Evolutionary conservation across 2,888 invertebrate species (phyloP).

Genomic region (Drosophila birchii): DNA sequence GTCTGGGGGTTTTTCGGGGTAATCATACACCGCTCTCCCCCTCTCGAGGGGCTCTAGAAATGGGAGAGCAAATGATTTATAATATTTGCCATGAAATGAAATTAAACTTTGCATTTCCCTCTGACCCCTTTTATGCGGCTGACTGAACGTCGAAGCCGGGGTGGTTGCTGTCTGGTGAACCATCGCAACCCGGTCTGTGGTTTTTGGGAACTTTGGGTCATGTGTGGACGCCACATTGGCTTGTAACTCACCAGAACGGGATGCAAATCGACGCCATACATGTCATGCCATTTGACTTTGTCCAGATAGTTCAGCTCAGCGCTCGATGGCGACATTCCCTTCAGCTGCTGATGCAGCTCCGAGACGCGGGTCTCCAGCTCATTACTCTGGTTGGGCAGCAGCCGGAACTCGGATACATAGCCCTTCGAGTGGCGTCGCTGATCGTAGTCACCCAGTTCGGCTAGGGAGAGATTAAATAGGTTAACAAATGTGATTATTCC

Average conservation of each 20-base stretch:
- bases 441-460: constrained; percentile 98
- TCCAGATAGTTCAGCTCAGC: constrained; percentile 98
- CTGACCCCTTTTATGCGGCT: constrained; percentile 66
- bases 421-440: constrained; percentile 93
- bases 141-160: constrained; percentile 21
- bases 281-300: constrained; percentile 99
- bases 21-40: constrained; percentile 55
- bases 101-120: constrained; percentile 74
- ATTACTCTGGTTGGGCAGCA: constrained; percentile 95
- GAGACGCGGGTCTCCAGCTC: constrained; percentile 95
- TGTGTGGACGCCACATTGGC: constrained; percentile 3
- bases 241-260: constrained; percentile 93
- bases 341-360: constrained; percentile 94
- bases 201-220: background rate
- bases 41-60: constrained; percentile 31
- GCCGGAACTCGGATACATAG: constrained; percentile 97
- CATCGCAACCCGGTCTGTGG: constrained; percentile 30
- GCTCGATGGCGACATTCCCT: constrained; percentile 90
- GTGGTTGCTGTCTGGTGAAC: constrained; percentile 29
- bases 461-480: constrained; percentile 85
- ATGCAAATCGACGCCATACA: constrained; percentile 99
- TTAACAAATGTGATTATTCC: background rate
- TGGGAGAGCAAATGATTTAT: constrained; percentile 75
- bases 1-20: constrained; percentile 43
- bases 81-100: constrained; percentile 78